Conservation (phyloP, 2,888 invertebrate species). For the Spodoptera picta region DNA sequence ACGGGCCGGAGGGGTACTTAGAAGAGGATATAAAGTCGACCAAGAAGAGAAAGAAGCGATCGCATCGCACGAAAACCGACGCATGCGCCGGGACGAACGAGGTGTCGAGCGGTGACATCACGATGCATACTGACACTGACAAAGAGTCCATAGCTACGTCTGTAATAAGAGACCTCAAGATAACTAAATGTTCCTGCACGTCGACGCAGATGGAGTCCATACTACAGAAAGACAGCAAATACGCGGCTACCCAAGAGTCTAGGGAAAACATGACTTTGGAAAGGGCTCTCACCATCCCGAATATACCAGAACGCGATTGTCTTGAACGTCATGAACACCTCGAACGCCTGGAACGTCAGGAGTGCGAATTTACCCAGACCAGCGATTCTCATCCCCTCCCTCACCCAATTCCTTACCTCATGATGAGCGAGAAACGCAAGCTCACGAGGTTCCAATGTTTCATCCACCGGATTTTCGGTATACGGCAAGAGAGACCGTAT, state of each 20-base stretch:
- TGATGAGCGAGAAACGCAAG: conserved; percentile 65
- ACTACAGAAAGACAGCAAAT: conserved; percentile 19
- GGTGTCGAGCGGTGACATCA: conserved; percentile 63
- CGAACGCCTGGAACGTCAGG: conserved; percentile 32
- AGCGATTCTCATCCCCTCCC: conserved; percentile 7
- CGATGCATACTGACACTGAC: conserved; percentile 42
- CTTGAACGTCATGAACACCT: neutral
- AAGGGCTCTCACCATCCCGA: conserved; percentile 4
- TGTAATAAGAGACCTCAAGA: conserved; percentile 69
- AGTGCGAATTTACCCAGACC: conserved; percentile 62
- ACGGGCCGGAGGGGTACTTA: conserved; percentile 27
- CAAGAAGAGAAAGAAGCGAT: conserved; percentile 66
- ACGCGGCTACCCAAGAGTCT: conserved; percentile 60
- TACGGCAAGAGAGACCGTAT: conserved; percentile 63
- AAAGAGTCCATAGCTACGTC: conserved; percentile 62
- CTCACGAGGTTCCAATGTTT: conserved; percentile 78
- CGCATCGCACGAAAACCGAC: conserved; percentile 77
- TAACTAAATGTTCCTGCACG: conserved; percentile 61
- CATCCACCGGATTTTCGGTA: conserved; percentile 75
- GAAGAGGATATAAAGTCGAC: conserved; percentile 51
- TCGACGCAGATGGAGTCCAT: conserved; percentile 62
- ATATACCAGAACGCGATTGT: no score
- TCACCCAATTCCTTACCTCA: conserved; percentile 58
- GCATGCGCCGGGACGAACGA: conserved; percentile 76
- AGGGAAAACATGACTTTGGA: conserved; percentile 57